Percentiles rank a stretch among this genome's conserved stretches.
Conservation (phyloP, 2,113 vertebrate species). For the Pterocles orientalis region DNA sequence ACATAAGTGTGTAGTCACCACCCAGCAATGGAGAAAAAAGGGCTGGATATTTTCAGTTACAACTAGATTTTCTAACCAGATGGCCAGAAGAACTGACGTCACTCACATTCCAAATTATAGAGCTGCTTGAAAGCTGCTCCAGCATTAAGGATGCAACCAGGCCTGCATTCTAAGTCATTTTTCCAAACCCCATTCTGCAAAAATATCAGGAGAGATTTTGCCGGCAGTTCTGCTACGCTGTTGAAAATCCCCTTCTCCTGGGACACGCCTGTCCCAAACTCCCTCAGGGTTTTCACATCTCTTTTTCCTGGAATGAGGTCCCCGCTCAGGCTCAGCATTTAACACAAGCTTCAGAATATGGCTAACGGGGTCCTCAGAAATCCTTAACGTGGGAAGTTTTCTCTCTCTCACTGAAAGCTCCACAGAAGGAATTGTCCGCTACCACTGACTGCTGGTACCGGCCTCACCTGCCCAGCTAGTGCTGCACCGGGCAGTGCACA, state of each 20-base stretch:
- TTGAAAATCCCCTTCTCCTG: background rate
- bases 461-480: background rate
- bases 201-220: background rate
- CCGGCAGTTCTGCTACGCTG: background rate
- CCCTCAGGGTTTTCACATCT: background rate
- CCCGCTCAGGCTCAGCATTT: background rate
- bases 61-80: constrained; percentile 71
- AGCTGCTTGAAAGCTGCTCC: constrained; percentile 64
- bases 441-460: background rate
- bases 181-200: constrained; percentile 16
- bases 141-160: constrained; percentile 51
- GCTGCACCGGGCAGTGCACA: background rate
- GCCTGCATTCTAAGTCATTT: constrained; percentile 15
- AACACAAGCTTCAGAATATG: background rate
- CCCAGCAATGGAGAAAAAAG: constrained; percentile 70
- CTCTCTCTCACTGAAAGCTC: background rate
- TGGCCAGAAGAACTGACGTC: constrained; percentile 72
- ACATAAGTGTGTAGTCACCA: constrained; percentile 70
- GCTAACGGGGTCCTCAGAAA: background rate
- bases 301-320: background rate
- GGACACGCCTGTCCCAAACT: background rate
- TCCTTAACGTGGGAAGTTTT: background rate
- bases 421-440: background rate
- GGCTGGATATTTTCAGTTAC: constrained; percentile 71
- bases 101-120: constrained; percentile 71